A percentile compares a stretch with the other conserved stretches of the same genome.
These are phyloP conservation scores for Coelopa frigida DNA, from an alignment of 1,140 invertebrate species.

Conservation along the genomic window DNA sequence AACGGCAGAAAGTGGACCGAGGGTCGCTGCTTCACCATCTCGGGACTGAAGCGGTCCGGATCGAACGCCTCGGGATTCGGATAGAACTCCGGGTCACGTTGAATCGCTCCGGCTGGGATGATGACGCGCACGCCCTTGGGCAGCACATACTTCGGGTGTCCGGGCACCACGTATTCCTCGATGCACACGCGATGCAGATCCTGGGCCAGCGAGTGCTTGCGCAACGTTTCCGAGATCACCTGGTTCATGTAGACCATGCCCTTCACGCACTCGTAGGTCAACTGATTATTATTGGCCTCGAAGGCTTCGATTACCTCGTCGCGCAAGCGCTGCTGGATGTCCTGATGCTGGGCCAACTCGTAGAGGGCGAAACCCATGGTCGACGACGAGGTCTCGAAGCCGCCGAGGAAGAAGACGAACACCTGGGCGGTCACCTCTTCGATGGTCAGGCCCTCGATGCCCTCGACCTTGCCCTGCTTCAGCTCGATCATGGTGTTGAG, in stretches of 20 bases:
- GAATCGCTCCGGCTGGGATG: slow-evolving; percentile 52
- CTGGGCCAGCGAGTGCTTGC: slow-evolving; percentile 38
- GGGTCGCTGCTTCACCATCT: slow-evolving; percentile 36
- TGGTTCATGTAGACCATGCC: slow-evolving; percentile 53
- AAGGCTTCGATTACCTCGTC: slow-evolving; percentile 47
- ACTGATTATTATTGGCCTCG: slow-evolving; percentile 43
- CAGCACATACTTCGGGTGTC: slow-evolving; percentile 33
- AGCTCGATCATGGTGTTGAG: slow-evolving; percentile 32
- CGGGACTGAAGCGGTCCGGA: slow-evolving; percentile 49
- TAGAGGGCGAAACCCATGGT: slow-evolving; percentile 47
- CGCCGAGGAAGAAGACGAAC: slow-evolving; percentile 57
- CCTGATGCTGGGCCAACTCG: slow-evolving; percentile 45
- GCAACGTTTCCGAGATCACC: slow-evolving; percentile 44
- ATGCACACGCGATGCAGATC: slow-evolving; percentile 45
- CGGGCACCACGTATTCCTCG: slow-evolving; percentile 43
- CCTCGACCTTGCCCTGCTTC: slow-evolving; percentile 3
- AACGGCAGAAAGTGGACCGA: slow-evolving; percentile 49
- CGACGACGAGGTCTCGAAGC: slow-evolving; percentile 49
- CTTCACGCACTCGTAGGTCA: slow-evolving; percentile 51
- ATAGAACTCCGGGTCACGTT: slow-evolving; percentile 49
- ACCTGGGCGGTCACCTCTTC: slow-evolving; percentile 48
- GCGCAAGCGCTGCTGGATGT: slow-evolving; percentile 47
- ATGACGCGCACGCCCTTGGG: slow-evolving; percentile 38
- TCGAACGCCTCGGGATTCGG: slow-evolving; percentile 51
- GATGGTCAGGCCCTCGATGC: slow-evolving; percentile 22